Evolutionary conservation across 2,113 vertebrate genomes (phyloP), one percentile per base, ranked within the genome.

Genomic region (Sardina pilchardus): DNA sequence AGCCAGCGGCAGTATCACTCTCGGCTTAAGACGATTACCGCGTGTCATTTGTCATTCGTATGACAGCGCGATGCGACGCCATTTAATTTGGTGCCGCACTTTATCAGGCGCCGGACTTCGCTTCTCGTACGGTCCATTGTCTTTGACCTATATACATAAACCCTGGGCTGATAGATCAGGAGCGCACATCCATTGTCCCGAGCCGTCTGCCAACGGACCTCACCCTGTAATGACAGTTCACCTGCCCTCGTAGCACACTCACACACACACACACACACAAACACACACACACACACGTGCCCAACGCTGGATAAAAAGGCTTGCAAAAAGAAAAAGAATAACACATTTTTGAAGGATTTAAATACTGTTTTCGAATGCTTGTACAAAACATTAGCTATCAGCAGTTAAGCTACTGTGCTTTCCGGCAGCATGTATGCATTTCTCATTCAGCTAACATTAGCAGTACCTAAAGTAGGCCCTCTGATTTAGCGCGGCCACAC

Each of bases 31-130:
- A 94, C 91, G 92, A 94, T 94, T 93, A 94, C 91, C 91, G 90
- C 91, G 89, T 86, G 86, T 94, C 94, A 93, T 95, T 95, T 94
- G 93, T 95, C 95, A 94, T 94, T 92, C 91, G 92, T 93, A 93
- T 93, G 93, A 92, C 93, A 92, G 93, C 92, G 93, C 94, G 89
- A 92, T 93, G 93, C 91, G 92, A 91, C 91, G 92, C 93, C 93
- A 92, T 95, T 95, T 94, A 93, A 95, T 95, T 95, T 94, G 93
- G 88, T 86, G 89, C 89, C 75, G 80, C 82, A 92, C 88, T 91
- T 91, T 92, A 91, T 90, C 90, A 90, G 85, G 78, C 75, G 85
- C 59, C 26, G 82, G 85, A 87, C 86, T 67, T 88, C 81, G 85
- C 80, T 78, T 78, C 39, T 83, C 45, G 91, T 86, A 87, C 87